Conservation (phyloP, 1,140 invertebrate species). For the Lepidurus apus region DNA sequence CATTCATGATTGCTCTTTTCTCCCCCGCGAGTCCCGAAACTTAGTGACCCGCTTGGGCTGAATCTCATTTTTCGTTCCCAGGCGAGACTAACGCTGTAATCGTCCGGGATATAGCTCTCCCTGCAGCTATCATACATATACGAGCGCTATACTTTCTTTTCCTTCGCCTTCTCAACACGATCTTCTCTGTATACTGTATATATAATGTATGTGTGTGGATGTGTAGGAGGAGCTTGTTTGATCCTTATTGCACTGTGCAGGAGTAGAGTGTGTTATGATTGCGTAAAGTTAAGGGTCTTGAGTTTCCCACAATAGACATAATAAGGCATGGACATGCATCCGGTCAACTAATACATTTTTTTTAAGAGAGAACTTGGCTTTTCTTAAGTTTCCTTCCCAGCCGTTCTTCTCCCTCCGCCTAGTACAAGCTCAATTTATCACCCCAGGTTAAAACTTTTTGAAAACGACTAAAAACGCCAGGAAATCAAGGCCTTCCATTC, state of each 20-base stretch:
- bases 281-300: not conserved
- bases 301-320: slow-evolving; percentile 19
- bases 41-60: not conserved
- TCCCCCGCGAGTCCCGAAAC: not conserved
- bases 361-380: not conserved
- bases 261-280: not conserved
- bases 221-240: not conserved
- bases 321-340: slow-evolving; percentile 1
- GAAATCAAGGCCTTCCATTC: too few species aligned
- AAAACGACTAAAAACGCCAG: too few species aligned
- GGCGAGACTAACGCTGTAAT: not conserved
- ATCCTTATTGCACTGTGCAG: not conserved
- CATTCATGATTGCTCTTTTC: not conserved
- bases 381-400: not conserved
- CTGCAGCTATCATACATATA: not conserved
- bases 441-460: too few species aligned
- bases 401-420: too few species aligned
- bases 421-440: too few species aligned
- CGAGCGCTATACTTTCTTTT: not conserved
- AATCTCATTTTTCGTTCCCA: not conserved
- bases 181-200: not conserved
- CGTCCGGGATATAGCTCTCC: not conserved
- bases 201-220: not conserved
- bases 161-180: not conserved
- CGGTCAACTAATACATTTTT: not conserved